Evolutionary conservation across 1,140 invertebrate genomes (phyloP).

Genomic region (Mya arenaria): DNA sequence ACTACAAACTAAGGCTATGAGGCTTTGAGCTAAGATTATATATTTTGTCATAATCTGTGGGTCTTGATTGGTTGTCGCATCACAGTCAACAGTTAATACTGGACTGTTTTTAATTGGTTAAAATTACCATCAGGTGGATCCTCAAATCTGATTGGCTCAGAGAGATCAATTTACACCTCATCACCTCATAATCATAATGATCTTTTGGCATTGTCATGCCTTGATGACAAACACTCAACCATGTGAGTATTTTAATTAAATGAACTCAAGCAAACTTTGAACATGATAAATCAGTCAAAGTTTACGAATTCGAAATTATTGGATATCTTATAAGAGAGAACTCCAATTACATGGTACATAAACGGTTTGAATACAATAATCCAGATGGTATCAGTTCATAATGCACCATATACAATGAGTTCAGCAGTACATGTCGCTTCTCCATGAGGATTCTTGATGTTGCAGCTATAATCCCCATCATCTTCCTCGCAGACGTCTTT

Average conservation of each 20-base stretch:
- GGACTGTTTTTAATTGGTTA: slow-evolving; percentile 54
- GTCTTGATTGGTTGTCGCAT: slow-evolving; percentile 12
- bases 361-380: no score
- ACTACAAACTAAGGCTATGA: slow-evolving; percentile 17
- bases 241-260: not conserved
- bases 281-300: not conserved
- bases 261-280: slow-evolving; percentile 19
- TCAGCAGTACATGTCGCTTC: slow-evolving; percentile 86
- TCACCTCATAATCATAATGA: not conserved
- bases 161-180: not conserved
- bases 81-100: slow-evolving; percentile 11
- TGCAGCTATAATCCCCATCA: slow-evolving; percentile 93
- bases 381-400: slow-evolving; percentile 39
- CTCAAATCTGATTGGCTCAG: slow-evolving; percentile 40
- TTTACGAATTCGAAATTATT: slow-evolving; percentile 39
- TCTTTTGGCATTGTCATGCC: slow-evolving; percentile 5
- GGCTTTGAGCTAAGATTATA: slow-evolving; percentile 40
- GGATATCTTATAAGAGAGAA: not conserved
- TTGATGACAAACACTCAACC: not conserved
- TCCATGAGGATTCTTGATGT: slow-evolving; percentile 92
- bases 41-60: slow-evolving; percentile 24
- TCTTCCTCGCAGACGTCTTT: slow-evolving; percentile 90
- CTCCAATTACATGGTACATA: slow-evolving; percentile 10
- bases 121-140: not conserved
- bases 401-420: slow-evolving; percentile 73